These are phyloP conservation scores for Porites rus DNA, from an alignment of 92 coral and sea anemone genomes.

Conservation along the genomic window DNA sequence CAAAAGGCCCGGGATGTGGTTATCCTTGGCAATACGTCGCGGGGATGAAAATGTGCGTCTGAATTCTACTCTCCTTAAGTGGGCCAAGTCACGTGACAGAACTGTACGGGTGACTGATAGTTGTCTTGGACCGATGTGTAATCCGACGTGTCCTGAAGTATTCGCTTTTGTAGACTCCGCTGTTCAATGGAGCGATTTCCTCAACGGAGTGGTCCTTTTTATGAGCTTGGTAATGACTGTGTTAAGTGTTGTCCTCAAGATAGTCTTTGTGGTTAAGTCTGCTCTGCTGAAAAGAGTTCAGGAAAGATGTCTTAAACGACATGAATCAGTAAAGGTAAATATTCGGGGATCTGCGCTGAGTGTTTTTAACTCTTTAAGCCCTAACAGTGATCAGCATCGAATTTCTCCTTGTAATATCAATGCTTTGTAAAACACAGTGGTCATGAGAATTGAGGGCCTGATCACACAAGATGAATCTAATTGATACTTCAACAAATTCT, in stretches of 20 bases:
- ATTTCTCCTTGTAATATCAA: too few relatives aligned
- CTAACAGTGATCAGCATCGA: too few relatives aligned
- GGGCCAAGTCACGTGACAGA: slow-evolving; percentile 38
- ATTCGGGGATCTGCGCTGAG: too few relatives aligned
- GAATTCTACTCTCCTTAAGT: slow-evolving; percentile 36
- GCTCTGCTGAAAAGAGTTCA: slow-evolving; percentile 15
- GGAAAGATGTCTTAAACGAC: background rate
- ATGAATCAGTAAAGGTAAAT: slow-evolving; percentile 23
- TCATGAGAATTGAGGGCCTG: too few relatives aligned
- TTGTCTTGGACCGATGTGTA: slow-evolving; percentile 69
- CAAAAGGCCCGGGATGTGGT: slow-evolving; percentile 39
- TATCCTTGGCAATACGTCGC: slow-evolving; percentile 25
- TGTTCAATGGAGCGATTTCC: slow-evolving; percentile 39
- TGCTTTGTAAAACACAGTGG: too few relatives aligned
- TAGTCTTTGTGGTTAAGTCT: slow-evolving; percentile 35
- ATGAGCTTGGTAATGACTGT: slow-evolving; percentile 53
- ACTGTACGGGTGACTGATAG: slow-evolving; percentile 57
- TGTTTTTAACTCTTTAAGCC: too few relatives aligned
- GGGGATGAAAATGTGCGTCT: slow-evolving; percentile 29
- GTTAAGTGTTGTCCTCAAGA: slow-evolving; percentile 41
- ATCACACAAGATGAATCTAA: too few relatives aligned
- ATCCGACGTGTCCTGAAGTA: slow-evolving; percentile 68
- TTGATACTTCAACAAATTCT: too few relatives aligned
- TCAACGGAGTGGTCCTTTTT: slow-evolving; percentile 15
- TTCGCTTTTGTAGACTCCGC: slow-evolving; percentile 63